A percentile compares a stretch with the other conserved stretches of the same genome.
phyloP scores from a whole-genome alignment of 1,140 invertebrate genomes.

The Spodoptera frugiperda region DNA sequence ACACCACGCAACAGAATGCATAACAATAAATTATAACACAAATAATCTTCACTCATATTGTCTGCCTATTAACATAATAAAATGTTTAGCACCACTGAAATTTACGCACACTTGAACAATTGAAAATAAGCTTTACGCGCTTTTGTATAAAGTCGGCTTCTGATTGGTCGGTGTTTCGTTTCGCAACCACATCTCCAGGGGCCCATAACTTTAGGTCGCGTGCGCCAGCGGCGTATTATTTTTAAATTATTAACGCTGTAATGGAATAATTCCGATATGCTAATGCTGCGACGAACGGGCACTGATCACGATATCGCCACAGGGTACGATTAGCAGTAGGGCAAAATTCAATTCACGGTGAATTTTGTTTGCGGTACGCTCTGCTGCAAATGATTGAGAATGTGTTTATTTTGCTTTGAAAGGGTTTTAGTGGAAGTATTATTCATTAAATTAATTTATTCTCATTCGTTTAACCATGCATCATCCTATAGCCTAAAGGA shows the following conservation, averaged over 20 bases:
- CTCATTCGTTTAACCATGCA: background rate
- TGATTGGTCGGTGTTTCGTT: conserved; percentile 38
- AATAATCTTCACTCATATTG: conserved; percentile 45
- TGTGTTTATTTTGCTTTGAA: conserved; percentile 30
- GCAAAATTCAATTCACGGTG: conserved; percentile 27
- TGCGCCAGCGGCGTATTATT: conserved; percentile 70
- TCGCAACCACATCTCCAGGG: conserved; percentile 64
- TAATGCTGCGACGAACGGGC: conserved; percentile 69
- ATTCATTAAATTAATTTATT: conserved; percentile 30
- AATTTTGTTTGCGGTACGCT: conserved; percentile 15
- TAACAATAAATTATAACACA: conserved; percentile 43
- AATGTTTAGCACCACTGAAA: conserved; percentile 68
- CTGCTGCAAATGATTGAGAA: conserved; percentile 36
- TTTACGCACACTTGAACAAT: conserved; percentile 26
- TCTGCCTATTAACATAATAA: conserved; percentile 56
- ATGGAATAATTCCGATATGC: conserved; percentile 76
- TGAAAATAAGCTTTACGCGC: conserved; percentile 39
- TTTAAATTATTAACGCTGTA: conserved; percentile 78
- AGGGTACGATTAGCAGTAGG: conserved; percentile 49
- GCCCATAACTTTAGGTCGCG: conserved; percentile 71
- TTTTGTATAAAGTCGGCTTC: conserved; percentile 29
- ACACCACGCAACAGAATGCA: conserved; percentile 35
- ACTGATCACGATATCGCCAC: conserved; percentile 61
- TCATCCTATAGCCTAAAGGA: conserved; percentile 1
- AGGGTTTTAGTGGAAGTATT: conserved; percentile 29